Evolutionary conservation across 2,888 invertebrate genomes (phyloP).

Genomic region (Antheraea yamamai): DNA sequence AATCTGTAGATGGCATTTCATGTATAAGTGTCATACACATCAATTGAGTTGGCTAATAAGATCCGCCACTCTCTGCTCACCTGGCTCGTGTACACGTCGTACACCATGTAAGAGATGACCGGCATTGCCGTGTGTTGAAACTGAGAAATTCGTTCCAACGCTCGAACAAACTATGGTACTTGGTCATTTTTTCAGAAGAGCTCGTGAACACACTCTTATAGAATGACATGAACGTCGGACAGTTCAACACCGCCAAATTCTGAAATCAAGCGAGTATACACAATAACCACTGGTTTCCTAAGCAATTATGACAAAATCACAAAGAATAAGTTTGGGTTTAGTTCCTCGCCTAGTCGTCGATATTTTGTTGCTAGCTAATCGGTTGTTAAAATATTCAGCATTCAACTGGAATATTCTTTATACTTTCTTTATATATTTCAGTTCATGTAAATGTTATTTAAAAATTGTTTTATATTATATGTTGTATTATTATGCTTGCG

Average conservation of each 20-base stretch:
- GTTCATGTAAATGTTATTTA: too few relatives aligned
- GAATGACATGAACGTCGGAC: conserved; percentile 33
- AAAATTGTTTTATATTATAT: too few relatives aligned
- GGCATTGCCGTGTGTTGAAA: conserved; percentile 27
- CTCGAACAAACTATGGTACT: conserved; percentile 32
- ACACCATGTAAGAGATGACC: conserved; percentile 25
- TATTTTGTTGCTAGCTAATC: too few relatives aligned
- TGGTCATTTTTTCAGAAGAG: conserved; percentile 24
- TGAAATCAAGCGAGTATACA: conserved; percentile 28
- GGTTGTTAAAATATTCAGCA: too few relatives aligned
- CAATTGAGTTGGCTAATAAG: not conserved
- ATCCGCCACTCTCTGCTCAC: conserved; percentile 29
- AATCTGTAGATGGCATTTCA: conserved; percentile 28
- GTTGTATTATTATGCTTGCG: too few relatives aligned
- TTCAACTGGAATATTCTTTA: too few relatives aligned
- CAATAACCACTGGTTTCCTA: not conserved
- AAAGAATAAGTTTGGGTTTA: not conserved
- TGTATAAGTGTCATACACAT: not conserved
- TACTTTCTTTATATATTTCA: too few relatives aligned
- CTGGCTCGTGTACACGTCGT: conserved; percentile 42
- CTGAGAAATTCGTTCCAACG: conserved; percentile 29
- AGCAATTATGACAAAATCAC: not conserved
- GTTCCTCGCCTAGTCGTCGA: too few relatives aligned
- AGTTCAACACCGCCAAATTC: conserved; percentile 43
- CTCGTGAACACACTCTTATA: conserved; percentile 13